Evolutionary conservation across 1,140 invertebrate species (phyloP).

Genomic region (Meteorus sp.): DNA sequence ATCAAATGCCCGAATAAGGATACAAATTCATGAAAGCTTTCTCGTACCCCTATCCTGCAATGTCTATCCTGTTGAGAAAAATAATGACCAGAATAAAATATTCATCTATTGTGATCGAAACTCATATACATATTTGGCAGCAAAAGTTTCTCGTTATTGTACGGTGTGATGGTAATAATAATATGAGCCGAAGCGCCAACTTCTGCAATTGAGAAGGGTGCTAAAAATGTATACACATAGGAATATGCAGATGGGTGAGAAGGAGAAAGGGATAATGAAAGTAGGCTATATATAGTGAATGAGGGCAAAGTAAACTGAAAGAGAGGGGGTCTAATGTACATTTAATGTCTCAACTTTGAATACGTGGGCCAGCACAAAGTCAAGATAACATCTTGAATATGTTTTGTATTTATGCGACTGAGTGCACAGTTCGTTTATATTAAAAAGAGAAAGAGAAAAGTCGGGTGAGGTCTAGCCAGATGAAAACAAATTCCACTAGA

Average conservation of each 20-base stretch:
- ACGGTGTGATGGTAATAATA: slow-evolving; percentile 17
- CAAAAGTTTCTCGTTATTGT: slow-evolving; percentile 32
- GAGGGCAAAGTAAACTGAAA: not conserved
- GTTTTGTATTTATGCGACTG: slow-evolving; percentile 44
- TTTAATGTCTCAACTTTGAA: slow-evolving; percentile 59
- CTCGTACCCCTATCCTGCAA: too few species aligned
- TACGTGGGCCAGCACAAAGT: slow-evolving; percentile 36
- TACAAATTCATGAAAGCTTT: too few species aligned
- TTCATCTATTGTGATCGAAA: slow-evolving; percentile 33
- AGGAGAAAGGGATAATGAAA: not conserved
- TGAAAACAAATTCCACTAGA: not conserved
- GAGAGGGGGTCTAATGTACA: slow-evolving; percentile 46
- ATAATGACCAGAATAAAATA: slow-evolving; percentile 17
- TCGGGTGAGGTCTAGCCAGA: not conserved
- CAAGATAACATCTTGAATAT: slow-evolving; percentile 55
- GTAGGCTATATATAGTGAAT: not conserved
- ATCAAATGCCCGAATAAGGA: too few species aligned
- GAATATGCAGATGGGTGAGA: not conserved
- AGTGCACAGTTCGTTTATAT: slow-evolving; percentile 22
- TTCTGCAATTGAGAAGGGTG: not conserved
- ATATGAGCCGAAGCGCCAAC: too few species aligned
- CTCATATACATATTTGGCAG: slow-evolving; percentile 30
- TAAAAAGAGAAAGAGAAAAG: not conserved
- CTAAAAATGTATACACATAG: too few species aligned
- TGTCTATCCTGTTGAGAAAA: not conserved